A percentile compares a stretch with the other conserved stretches of the same genome.
Conservation (phyloP, 1,140 invertebrate genomes). For the Carposina sasakii region DNA sequence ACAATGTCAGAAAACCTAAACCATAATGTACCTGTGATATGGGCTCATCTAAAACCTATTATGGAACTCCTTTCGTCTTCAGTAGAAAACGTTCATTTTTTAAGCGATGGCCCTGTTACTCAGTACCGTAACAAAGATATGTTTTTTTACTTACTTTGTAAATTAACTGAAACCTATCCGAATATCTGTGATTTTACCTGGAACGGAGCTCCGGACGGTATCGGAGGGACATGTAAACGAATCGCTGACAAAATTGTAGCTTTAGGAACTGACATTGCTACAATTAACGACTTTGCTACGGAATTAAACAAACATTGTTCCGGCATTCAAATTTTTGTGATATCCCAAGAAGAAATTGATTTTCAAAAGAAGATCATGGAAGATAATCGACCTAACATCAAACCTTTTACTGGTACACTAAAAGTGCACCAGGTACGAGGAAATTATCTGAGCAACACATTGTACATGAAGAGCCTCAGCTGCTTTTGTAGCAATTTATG, state of each 20-base stretch:
- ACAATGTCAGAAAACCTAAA: conserved; percentile 25
- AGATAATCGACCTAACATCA: conserved; percentile 14
- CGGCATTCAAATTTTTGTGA: neutral
- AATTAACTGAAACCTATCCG: conserved; percentile 24
- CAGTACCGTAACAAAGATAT: conserved; percentile 32
- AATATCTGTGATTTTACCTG: conserved; percentile 35
- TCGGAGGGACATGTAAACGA: conserved; percentile 59
- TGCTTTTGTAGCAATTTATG: conserved; percentile 26
- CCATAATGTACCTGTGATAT: conserved; percentile 28
- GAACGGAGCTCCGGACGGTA: conserved; percentile 62
- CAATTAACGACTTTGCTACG: neutral
- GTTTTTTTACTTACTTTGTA: conserved; percentile 24
- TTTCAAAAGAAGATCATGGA: neutral
- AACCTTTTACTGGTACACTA: conserved; percentile 27
- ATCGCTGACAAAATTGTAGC: conserved; percentile 28
- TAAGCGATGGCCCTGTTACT: conserved; percentile 30
- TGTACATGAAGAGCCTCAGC: conserved; percentile 25
- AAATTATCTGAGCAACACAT: conserved; percentile 14
- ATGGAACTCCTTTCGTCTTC: conserved; percentile 17
- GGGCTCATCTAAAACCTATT: conserved; percentile 32
- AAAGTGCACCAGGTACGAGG: conserved; percentile 27
- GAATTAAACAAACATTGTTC: conserved; percentile 4
- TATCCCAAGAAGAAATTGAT: conserved; percentile 2
- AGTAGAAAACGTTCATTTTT: conserved; percentile 29
- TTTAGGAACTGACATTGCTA: conserved; percentile 7